A percentile compares a stretch with the other conserved stretches of the same genome.
phyloP scores from a whole-genome alignment of 1,140 invertebrate genomes.

The Cotesia vestalis region DNA sequence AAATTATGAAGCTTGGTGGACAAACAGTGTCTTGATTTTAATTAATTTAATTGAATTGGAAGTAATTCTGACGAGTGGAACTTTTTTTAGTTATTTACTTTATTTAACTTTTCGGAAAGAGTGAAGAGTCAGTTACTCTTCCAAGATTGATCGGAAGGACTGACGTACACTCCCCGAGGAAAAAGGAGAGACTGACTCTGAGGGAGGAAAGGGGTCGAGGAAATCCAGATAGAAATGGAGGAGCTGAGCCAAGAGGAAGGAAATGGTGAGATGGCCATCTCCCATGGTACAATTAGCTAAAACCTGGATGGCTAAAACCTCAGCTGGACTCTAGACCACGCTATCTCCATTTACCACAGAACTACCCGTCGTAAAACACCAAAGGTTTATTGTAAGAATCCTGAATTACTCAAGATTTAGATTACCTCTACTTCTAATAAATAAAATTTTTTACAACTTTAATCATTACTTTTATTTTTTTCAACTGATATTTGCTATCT shows the following conservation, averaged over 20 bases:
- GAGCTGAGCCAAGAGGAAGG: neutral
- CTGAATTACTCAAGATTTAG: conserved; percentile 39
- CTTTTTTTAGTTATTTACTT: conserved; percentile 8
- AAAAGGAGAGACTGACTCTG: neutral
- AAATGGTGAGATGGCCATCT: conserved; percentile 39
- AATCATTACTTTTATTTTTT: no score
- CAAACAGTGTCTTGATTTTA: conserved; percentile 17
- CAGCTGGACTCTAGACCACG: conserved; percentile 8
- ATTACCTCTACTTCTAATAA: conserved; percentile 38
- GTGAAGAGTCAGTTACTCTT: conserved; percentile 23
- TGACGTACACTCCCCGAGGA: conserved; percentile 43
- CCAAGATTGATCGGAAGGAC: conserved; percentile 29
- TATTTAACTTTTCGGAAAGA: conserved; percentile 6
- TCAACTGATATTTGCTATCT: no score
- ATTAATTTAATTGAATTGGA: conserved; percentile 26
- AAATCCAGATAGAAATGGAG: neutral
- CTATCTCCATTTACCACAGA: conserved; percentile 38
- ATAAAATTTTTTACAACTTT: neutral
- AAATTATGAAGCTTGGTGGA: conserved; percentile 5
- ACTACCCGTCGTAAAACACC: conserved; percentile 43
- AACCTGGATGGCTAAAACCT: conserved; percentile 30
- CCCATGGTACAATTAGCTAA: conserved; percentile 43
- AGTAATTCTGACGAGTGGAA: conserved; percentile 30
- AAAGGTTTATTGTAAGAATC: conserved; percentile 13
- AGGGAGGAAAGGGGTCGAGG: neutral